A percentile compares a stretch with the other conserved stretches of the same genome.
These are phyloP conservation scores for Osmerus mordax DNA, from an alignment of 2,113 vertebrate genomes.

Conservation along the genomic window DNA sequence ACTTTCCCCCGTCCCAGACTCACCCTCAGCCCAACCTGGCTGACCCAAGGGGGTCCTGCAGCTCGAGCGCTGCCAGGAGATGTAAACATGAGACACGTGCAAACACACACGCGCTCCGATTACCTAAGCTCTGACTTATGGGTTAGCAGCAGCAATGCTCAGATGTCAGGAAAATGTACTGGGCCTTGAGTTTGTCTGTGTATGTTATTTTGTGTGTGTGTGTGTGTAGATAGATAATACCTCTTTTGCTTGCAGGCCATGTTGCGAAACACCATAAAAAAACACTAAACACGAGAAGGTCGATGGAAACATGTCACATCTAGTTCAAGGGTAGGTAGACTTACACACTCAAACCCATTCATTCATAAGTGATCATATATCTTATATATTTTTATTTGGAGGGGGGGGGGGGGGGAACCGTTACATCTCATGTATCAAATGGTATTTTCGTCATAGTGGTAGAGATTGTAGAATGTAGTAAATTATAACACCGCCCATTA, in stretches of 20 bases:
- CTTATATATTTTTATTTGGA: too few relatives aligned
- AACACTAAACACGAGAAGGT: too few relatives aligned
- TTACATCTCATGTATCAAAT: not conserved
- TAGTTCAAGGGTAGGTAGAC: too few relatives aligned
- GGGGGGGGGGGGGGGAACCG: too few relatives aligned
- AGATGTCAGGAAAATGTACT: conserved; percentile 2
- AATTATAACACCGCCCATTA: conserved; percentile 47
- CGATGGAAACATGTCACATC: too few relatives aligned
- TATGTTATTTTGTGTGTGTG: not conserved
- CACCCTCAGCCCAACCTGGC: conserved; percentile 9
- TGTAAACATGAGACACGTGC: not conserved
- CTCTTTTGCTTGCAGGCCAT: too few relatives aligned
- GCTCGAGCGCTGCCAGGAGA: not conserved
- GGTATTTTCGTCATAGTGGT: conserved; percentile 15
- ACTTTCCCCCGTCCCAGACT: conserved; percentile 39
- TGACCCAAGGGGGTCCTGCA: not conserved
- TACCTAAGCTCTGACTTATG: not conserved
- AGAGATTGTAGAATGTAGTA: conserved; percentile 32
- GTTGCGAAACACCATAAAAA: too few relatives aligned
- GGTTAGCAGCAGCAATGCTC: not conserved
- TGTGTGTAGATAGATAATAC: too few relatives aligned
- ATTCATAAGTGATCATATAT: too few relatives aligned
- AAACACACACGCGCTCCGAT: not conserved
- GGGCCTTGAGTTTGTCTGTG: not conserved
- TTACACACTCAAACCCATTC: too few relatives aligned